Evolutionary conservation across 2,797 vertebrate species (phyloP), one percentile per base, ranked within the genome.

Genomic region (Ciconia nigra): DNA sequence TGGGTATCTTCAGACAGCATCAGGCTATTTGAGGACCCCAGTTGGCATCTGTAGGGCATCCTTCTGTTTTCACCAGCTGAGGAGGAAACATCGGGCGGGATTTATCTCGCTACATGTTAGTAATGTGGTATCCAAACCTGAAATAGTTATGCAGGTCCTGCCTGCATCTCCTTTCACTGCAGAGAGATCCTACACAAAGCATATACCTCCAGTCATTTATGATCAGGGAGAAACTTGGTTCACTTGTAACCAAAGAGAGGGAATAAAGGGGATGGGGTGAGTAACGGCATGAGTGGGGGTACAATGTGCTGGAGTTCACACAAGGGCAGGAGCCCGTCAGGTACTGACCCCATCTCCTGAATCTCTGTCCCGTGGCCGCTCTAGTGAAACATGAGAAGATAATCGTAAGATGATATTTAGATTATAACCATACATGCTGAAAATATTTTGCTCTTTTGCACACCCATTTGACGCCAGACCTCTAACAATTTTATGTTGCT

Each of bases 211-310:
- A 19, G 15, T 28, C 59, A 15, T n/a, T 69, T 29, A 14, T 10
- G 6, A 58, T 14, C 14, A 82, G 41, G 44, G 54, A 67, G 28
- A 54, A 62, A 41, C 22, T 28, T 62, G 16, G 20, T 42, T 25
- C 54, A 29, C 5, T 3, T 69, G 35, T 16, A 54, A 59, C 33
- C 39, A 55, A 63, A 72, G 16, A 21, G 28, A 28, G 14, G 44
- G 35, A 63, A 39, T 28, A 5, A 49, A 54, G 35, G 9, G 37
- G 70, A 3, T 46, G 65, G 41, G 8, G 46, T 8, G 21, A 49
- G 69, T n/a, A 76, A 52, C 0, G 5, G 71, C 20, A 11, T 0
- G 2, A 12, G n/a, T 41, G 4, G 18, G 8, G 18, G 25, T 47
- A 11, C 5, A 5, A 24, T 3, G 33, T 33, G 9, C 69, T 47